Evolutionary conservation across 2,888 invertebrate species (phyloP).

Genomic region (Yponomeuta plumbellus): DNA sequence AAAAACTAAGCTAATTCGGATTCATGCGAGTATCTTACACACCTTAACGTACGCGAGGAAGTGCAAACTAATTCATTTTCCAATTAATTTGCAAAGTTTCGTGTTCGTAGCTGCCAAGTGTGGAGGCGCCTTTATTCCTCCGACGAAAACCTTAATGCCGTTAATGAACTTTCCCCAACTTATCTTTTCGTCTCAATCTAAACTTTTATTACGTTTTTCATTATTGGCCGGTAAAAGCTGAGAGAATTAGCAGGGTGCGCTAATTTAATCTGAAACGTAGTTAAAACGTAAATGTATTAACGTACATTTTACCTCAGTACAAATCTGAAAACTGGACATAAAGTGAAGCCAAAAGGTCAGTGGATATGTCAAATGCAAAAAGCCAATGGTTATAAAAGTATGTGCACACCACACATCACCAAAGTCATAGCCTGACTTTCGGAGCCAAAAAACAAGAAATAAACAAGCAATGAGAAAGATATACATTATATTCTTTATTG

Average conservation of each 20-base stretch:
- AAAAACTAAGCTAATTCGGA: background rate
- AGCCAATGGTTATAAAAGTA: too few relatives aligned
- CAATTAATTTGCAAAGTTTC: background rate
- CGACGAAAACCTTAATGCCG: conserved; percentile 46
- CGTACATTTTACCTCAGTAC: too few relatives aligned
- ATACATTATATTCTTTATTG: too few relatives aligned
- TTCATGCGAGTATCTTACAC: background rate
- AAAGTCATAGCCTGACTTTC: too few relatives aligned
- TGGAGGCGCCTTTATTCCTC: conserved; percentile 2
- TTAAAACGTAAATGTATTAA: too few relatives aligned
- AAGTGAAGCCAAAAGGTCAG: too few relatives aligned
- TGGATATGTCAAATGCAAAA: too few relatives aligned
- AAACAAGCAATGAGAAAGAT: too few relatives aligned
- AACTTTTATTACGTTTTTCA: conserved; percentile 14
- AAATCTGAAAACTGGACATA: too few relatives aligned
- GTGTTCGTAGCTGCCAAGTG: background rate
- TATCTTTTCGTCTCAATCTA: conserved; percentile 23
- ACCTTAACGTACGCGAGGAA: background rate
- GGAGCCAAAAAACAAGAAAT: too few relatives aligned
- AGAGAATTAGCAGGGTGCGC: background rate
- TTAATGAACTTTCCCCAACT: conserved; percentile 52
- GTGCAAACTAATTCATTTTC: background rate
- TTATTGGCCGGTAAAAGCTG: conserved; percentile 34
- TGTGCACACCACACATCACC: too few relatives aligned
- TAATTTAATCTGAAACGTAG: background rate